A percentile compares a stretch with the other conserved stretches of the same genome.
Conservation (phyloP, 2,113 vertebrate species). For the Thinocorus orbignyianus region DNA sequence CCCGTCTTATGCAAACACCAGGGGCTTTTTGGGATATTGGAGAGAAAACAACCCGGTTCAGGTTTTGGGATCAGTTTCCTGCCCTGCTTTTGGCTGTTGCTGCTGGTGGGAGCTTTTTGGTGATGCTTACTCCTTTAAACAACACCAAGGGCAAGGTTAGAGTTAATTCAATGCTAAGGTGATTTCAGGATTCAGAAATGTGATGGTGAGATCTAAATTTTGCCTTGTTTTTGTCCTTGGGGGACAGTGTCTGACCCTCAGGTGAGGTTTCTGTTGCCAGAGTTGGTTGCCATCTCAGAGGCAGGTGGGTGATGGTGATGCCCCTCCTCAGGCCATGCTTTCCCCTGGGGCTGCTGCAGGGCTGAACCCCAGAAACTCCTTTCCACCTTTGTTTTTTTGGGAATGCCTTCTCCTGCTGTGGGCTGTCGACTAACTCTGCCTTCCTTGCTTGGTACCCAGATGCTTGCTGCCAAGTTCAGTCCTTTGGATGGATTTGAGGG, state of each 20-base stretch:
- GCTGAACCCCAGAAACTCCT: neutral
- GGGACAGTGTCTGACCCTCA: neutral
- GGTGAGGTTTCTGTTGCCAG: neutral
- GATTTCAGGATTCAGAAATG: accelerated
- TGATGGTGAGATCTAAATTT: accelerated
- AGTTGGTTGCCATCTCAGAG: accelerated
- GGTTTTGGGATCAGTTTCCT: neutral
- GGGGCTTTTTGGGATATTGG: neutral
- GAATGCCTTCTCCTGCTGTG: neutral
- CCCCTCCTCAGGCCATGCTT: neutral
- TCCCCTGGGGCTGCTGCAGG: accelerated
- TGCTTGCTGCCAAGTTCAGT: accelerated
- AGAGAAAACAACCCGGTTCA: neutral
- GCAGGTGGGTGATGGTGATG: too few relatives aligned
- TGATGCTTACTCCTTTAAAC: accelerated
- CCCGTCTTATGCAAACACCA: neutral
- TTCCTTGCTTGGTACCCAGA: neutral
- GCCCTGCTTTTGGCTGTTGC: accelerated
- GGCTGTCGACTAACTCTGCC: accelerated
- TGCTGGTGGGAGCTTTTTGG: accelerated
- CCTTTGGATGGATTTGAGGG: neutral
- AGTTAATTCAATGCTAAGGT: too few relatives aligned
- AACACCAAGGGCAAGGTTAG: accelerated
- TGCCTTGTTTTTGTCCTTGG: accelerated
- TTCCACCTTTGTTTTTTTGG: accelerated